Conservation (phyloP, 2,113 vertebrate genomes). For the Spermophilus dauricus region DNA sequence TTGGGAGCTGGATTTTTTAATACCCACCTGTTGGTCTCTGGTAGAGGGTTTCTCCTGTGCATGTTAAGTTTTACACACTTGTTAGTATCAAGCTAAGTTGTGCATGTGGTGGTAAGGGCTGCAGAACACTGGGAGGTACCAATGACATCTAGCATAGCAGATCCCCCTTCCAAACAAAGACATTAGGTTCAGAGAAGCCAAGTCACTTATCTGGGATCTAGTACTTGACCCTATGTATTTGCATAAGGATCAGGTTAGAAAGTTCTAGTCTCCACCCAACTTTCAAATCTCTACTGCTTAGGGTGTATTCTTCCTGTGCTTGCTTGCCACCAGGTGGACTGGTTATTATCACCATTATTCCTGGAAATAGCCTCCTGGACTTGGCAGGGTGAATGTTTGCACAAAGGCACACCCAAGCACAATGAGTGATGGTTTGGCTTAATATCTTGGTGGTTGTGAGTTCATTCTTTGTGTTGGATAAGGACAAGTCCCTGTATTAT, state of each 20-base stretch:
- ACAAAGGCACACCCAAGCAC: neutral
- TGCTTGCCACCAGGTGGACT: neutral
- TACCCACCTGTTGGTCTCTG: neutral
- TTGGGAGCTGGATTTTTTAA: neutral
- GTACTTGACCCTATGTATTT: neutral
- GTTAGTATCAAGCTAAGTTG: neutral
- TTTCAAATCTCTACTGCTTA: neutral
- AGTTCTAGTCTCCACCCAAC: neutral
- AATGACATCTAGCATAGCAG: neutral
- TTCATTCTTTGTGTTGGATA: conserved; percentile 59
- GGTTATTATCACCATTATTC: neutral
- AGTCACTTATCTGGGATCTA: neutral
- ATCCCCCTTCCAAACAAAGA: neutral
- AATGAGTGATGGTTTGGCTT: neutral
- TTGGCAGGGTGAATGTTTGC: conserved; percentile 18
- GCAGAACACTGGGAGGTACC: fast-evolving
- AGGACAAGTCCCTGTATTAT: neutral
- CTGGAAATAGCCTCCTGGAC: conserved; percentile 4
- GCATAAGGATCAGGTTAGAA: neutral
- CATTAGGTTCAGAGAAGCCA: neutral
- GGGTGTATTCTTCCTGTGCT: neutral
- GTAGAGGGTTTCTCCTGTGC: neutral
- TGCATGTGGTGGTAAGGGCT: neutral
- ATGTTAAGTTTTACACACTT: neutral
- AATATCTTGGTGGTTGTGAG: neutral